These are phyloP conservation scores for Gymnothorax reevesii DNA, from an alignment of 2,797 vertebrate genomes.

Conservation along the genomic window DNA sequence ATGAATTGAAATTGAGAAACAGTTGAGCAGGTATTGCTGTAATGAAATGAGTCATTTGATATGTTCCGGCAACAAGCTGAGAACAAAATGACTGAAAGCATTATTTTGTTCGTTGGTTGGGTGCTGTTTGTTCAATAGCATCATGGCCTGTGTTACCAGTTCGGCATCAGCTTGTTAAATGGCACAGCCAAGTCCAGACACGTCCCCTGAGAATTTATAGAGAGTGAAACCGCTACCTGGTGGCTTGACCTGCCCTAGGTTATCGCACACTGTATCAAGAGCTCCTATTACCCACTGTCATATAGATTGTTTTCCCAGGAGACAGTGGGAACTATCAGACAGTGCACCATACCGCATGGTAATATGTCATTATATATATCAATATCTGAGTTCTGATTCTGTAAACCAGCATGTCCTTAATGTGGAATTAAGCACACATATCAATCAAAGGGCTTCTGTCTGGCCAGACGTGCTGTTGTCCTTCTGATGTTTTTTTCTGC, in stretches of 20 bases:
- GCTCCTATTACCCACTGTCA: neutral
- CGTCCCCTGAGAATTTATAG: neutral
- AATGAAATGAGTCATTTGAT: neutral
- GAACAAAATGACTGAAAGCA: neutral
- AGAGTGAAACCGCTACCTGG: neutral
- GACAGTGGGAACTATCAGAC: neutral
- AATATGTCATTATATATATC: neutral
- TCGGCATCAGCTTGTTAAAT: no score
- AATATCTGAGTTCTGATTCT: neutral
- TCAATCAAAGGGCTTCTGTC: slow-evolving; percentile 14
- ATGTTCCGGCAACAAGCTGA: neutral
- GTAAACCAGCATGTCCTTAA: slow-evolving; percentile 12
- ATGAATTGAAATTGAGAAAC: neutral
- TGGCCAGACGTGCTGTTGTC: slow-evolving; percentile 5
- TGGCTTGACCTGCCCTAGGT: neutral
- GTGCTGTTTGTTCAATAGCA: neutral
- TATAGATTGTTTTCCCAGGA: neutral
- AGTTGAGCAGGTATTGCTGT: neutral
- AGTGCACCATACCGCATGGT: neutral
- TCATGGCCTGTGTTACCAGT: neutral
- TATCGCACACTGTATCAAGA: neutral
- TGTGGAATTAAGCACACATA: slow-evolving; percentile 22
- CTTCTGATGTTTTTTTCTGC: slow-evolving; percentile 13
- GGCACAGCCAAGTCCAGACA: neutral
- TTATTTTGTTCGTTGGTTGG: neutral